Evolutionary conservation across 2,888 invertebrate species (phyloP).

Genomic region (Biston stratarius): DNA sequence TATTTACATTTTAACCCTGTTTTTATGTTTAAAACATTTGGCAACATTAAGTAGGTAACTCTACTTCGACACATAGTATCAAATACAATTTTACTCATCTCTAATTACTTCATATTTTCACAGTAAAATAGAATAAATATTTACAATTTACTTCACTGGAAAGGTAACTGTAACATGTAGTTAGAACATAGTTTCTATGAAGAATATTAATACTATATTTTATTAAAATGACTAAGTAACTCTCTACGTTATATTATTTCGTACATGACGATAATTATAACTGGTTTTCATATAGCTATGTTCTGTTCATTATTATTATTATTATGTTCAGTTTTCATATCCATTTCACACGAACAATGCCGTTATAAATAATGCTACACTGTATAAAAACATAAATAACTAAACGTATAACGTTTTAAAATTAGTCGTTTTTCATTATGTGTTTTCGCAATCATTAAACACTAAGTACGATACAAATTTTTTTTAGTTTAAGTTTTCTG

Average conservation of each 20-base stretch:
- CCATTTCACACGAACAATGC: too few relatives aligned
- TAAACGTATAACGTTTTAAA: neutral
- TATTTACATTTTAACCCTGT: slow-evolving; percentile 59
- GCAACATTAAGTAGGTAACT: slow-evolving; percentile 60
- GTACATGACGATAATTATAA: neutral
- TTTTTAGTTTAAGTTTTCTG: neutral
- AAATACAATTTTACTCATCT: neutral
- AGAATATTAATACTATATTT: slow-evolving; percentile 2
- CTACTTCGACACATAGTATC: slow-evolving; percentile 3
- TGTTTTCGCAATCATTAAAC: neutral
- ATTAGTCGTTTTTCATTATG: neutral
- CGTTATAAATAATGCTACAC: neutral
- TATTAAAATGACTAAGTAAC: slow-evolving; percentile 5
- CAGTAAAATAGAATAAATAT: slow-evolving; percentile 13
- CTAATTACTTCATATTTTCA: slow-evolving; percentile 37
- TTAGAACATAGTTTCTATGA: slow-evolving; percentile 1
- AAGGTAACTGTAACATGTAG: slow-evolving; percentile 14
- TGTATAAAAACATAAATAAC: neutral
- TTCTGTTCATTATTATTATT: neutral
- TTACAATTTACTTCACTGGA: slow-evolving; percentile 30
- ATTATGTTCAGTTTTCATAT: neutral
- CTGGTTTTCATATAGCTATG: neutral
- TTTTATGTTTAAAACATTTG: slow-evolving; percentile 56
- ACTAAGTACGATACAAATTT: neutral
- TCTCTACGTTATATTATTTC: neutral